These are phyloP conservation scores for Tipula lateralis DNA, from an alignment of 2,888 invertebrate genomes.

Conservation along the genomic window DNA sequence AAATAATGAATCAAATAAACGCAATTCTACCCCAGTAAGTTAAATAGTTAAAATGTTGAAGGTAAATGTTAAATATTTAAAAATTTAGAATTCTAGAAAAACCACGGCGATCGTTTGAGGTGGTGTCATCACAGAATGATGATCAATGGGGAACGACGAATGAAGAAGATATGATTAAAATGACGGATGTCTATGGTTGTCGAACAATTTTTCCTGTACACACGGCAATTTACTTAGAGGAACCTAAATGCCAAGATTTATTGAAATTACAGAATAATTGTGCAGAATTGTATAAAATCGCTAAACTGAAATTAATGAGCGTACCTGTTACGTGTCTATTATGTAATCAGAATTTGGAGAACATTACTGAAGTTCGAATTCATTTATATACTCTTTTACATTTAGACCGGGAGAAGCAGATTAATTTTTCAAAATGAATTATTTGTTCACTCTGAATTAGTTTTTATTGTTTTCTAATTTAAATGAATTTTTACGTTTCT, in stretches of 20 bases:
- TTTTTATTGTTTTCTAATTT: too few species aligned
- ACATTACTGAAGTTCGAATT: constrained; percentile 39
- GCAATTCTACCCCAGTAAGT: constrained; percentile 49
- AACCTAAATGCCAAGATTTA: constrained; percentile 42
- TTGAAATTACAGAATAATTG: constrained; percentile 48
- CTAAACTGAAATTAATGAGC: constrained; percentile 48
- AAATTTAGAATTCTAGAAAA: constrained; percentile 51
- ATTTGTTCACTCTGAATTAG: too few species aligned
- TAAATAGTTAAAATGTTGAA: too few species aligned
- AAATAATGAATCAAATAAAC: constrained; percentile 51
- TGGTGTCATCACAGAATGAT: constrained; percentile 41
- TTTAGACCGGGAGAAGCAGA: constrained; percentile 28
- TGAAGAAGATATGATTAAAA: constrained; percentile 43
- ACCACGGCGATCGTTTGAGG: constrained; percentile 46
- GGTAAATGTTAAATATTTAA: too few species aligned
- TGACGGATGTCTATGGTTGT: too few species aligned
- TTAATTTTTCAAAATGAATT: not conserved
- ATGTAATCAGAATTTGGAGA: constrained; percentile 36
- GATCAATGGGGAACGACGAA: constrained; percentile 44
- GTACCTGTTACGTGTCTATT: not conserved
- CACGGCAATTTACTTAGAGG: constrained; percentile 50
- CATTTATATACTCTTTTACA: constrained; percentile 42
- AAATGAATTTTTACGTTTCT: too few species aligned
- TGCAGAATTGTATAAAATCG: constrained; percentile 47
- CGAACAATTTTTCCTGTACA: constrained; percentile 52